A percentile compares a stretch with the other conserved stretches of the same genome.
Evolutionary conservation across 2,113 vertebrate genomes (phyloP).

Genomic region (Calidris pugnax): DNA sequence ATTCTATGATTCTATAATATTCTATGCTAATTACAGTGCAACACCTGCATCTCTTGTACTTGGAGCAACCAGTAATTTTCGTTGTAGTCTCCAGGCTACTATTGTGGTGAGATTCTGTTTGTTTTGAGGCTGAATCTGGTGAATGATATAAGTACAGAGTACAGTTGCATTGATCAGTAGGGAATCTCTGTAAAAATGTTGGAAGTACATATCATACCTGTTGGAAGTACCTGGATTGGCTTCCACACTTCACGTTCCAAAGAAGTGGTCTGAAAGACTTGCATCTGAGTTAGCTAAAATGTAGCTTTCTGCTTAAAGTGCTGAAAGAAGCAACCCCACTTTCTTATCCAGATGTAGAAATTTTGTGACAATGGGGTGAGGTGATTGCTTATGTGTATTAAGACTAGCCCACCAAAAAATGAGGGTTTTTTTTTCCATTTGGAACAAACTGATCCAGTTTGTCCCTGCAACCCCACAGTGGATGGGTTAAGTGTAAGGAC

Average conservation of each 20-base stretch:
- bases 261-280: neutral
- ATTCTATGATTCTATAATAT: neutral
- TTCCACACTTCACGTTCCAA: neutral
- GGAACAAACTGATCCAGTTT: neutral
- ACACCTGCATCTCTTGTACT: neutral
- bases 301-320: neutral
- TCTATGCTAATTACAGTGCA: neutral
- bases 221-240: neutral
- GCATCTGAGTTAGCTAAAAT: neutral
- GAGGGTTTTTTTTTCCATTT: neutral
- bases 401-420: neutral
- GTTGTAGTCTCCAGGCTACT: neutral
- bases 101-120: neutral
- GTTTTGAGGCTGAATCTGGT: neutral
- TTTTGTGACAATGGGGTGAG: rapidly evolving
- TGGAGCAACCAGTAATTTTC: neutral
- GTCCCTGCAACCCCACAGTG: neutral
- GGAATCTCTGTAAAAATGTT: neutral
- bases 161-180: neutral
- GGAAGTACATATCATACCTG: neutral
- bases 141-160: neutral
- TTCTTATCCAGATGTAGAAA: neutral
- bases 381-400: neutral
- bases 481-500: neutral
- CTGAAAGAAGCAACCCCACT: neutral